A percentile compares a stretch with the other conserved stretches of the same genome.
phyloP scores from a whole-genome alignment of 2,797 vertebrate species.

The Nyctalus aviator region DNA sequence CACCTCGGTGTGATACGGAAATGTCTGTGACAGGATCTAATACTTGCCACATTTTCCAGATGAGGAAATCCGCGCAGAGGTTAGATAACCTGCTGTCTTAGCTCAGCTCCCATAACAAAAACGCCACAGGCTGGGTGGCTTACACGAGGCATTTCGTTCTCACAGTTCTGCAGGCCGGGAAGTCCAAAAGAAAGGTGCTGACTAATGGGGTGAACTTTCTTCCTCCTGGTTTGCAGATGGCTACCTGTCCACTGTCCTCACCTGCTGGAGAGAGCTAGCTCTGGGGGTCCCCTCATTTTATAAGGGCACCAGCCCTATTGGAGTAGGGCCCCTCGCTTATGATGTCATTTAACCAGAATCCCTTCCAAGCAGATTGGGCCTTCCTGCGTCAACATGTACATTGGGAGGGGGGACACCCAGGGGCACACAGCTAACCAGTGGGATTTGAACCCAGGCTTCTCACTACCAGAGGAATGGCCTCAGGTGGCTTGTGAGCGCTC shows the following conservation, averaged over 20 bases:
- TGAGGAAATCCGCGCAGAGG: background rate
- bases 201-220: background rate
- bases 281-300: background rate
- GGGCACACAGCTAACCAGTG: background rate
- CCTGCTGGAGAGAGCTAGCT: background rate
- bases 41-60: background rate
- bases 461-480: background rate
- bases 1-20: background rate
- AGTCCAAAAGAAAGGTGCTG: background rate
- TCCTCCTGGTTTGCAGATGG: background rate
- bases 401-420: background rate
- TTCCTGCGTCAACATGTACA: background rate
- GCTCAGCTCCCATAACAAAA: background rate
- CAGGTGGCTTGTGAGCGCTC: accelerated
- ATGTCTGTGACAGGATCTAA: background rate
- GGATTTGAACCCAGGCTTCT: background rate
- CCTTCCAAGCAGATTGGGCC: background rate
- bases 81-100: background rate
- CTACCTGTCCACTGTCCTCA: background rate
- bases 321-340: background rate
- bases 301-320: background rate
- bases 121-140: background rate
- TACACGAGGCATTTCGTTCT: background rate
- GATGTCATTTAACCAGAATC: background rate
- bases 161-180: background rate